A percentile compares a stretch with the other conserved stretches of the same genome.
Conservation (phyloP, 1,140 invertebrate species). For the Pogonomyrmex californicus region DNA sequence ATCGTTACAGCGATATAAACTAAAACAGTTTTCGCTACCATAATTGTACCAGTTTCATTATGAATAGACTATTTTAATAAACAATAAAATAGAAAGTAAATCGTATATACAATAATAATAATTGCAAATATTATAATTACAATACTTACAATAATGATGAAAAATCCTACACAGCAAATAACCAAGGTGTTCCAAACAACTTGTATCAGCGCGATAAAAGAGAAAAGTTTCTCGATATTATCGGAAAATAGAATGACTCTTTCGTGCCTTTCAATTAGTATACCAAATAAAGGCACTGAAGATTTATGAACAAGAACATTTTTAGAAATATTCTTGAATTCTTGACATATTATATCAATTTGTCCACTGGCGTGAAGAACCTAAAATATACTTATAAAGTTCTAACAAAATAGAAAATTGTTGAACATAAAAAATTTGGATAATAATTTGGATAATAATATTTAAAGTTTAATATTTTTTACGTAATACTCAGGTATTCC, state of each 20-base stretch:
- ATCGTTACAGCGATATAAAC: not conserved
- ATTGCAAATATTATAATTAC: not conserved
- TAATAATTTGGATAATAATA: not conserved
- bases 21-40: not conserved
- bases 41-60: not conserved
- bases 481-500: not conserved
- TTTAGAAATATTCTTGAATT: not conserved
- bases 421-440: not conserved
- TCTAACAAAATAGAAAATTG: not conserved
- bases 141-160: constrained; percentile 39
- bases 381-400: constrained; percentile 38
- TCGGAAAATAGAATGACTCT: constrained; percentile 30
- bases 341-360: constrained; percentile 61
- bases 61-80: not conserved
- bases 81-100: not conserved
- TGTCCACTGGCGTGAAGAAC: constrained; percentile 65
- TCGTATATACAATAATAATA: not conserved
- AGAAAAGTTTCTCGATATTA: constrained; percentile 25
- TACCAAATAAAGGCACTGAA: not conserved
- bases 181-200: constrained; percentile 43
- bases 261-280: constrained; percentile 37
- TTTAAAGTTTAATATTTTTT: not conserved
- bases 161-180: constrained; percentile 43
- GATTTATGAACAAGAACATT: not conserved
- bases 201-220: constrained; percentile 32